phyloP scores from a whole-genome alignment of 2,113 vertebrate species.

The Rhabdomys dilectus region DNA sequence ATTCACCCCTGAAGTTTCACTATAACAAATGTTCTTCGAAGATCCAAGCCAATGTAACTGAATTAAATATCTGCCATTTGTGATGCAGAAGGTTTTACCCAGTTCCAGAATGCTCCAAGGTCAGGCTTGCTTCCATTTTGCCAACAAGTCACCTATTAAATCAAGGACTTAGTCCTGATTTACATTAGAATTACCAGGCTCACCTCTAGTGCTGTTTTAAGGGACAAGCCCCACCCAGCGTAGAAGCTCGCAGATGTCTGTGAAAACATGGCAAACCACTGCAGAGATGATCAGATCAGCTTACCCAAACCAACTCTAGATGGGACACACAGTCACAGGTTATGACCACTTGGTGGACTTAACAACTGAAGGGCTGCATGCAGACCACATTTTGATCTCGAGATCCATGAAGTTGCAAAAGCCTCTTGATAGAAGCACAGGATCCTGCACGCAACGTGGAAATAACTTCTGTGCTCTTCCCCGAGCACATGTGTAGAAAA shows the following conservation, averaged over 20 bases:
- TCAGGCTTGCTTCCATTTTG: background rate
- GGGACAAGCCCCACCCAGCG: background rate
- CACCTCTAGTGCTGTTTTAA: background rate
- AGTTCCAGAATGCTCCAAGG: background rate
- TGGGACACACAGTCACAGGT: background rate
- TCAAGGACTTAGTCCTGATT: background rate
- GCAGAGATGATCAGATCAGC: background rate
- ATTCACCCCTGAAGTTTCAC: background rate
- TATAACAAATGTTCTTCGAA: constrained; percentile 24
- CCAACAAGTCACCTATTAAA: background rate
- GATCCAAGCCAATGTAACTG: constrained; percentile 10
- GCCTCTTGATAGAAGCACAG: background rate
- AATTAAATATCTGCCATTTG: constrained; percentile 22
- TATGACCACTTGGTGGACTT: background rate
- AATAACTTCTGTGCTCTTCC: background rate
- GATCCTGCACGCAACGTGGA: background rate
- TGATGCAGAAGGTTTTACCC: background rate
- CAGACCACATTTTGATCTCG: background rate
- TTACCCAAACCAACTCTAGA: background rate
- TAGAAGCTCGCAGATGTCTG: background rate
- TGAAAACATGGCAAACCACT: background rate
- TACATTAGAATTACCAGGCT: background rate
- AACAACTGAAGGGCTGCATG: background rate
- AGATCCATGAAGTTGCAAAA: background rate
- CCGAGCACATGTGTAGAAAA: background rate